Evolutionary conservation across 1,140 invertebrate species (phyloP).

Genomic region (Neodiprion virginianus): DNA sequence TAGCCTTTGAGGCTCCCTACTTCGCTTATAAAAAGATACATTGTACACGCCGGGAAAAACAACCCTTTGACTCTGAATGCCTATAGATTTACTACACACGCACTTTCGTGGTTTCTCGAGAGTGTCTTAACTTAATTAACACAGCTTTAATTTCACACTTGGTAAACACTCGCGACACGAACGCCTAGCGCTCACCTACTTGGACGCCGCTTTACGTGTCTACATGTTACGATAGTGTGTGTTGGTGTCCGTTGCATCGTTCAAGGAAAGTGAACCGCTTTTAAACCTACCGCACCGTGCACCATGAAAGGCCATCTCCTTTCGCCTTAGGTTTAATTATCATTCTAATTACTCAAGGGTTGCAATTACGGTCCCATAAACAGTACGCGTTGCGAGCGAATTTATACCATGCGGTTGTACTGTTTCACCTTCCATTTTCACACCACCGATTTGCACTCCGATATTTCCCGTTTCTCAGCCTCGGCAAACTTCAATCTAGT

Average conservation of each 20-base stretch:
- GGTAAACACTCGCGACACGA: background rate
- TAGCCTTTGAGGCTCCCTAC: background rate
- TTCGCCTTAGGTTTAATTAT: background rate
- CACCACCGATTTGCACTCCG: too few relatives aligned
- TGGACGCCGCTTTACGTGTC: too few relatives aligned
- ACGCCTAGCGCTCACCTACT: too few relatives aligned
- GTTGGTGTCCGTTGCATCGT: background rate
- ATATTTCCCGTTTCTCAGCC: too few relatives aligned
- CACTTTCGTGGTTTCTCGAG: slow-evolving; percentile 28
- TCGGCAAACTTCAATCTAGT: too few relatives aligned
- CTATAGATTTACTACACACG: slow-evolving; percentile 14
- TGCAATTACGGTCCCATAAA: background rate
- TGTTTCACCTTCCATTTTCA: too few relatives aligned
- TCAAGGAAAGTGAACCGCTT: background rate
- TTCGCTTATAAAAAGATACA: background rate
- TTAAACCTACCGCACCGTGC: background rate
- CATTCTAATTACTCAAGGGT: background rate
- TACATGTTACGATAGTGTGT: background rate
- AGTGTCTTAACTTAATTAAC: slow-evolving; percentile 34
- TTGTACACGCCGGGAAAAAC: background rate
- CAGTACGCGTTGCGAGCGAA: background rate
- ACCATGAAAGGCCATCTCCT: background rate
- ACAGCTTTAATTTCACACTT: slow-evolving; percentile 42
- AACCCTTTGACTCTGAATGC: background rate
- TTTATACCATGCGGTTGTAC: too few relatives aligned